Percentiles rank a stretch among this genome's conserved stretches.
Evolutionary conservation across 2,888 invertebrate genomes (phyloP).

Genomic region (Amblyjoppa proteus): DNA sequence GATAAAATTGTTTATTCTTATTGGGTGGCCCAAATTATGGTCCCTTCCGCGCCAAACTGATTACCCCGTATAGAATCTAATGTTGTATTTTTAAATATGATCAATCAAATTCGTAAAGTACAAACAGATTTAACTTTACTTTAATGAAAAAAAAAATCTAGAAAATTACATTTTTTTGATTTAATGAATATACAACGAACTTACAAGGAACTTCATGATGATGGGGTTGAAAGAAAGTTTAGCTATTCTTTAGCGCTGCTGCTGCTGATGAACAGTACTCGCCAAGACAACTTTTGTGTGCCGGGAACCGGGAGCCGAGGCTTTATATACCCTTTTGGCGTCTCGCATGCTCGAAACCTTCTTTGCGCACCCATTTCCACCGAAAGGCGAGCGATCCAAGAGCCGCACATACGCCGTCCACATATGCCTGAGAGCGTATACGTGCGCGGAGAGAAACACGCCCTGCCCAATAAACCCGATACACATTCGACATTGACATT

Average conservation of each 20-base stretch:
- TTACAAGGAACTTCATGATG: conserved; percentile 78
- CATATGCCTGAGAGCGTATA: conserved; percentile 47
- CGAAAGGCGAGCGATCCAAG: conserved; percentile 53
- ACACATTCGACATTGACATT: conserved; percentile 77
- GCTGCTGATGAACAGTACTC: conserved; percentile 77
- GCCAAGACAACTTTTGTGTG: conserved; percentile 76
- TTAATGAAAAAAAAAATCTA: not conserved
- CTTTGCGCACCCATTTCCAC: conserved; percentile 37
- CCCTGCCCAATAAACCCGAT: conserved; percentile 76
- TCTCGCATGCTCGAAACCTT: conserved; percentile 44
- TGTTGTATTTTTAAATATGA: too few species aligned
- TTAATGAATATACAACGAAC: conserved; percentile 55
- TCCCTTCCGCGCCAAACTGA: too few species aligned
- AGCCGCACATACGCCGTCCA: conserved; percentile 27
- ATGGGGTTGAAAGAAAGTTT: conserved; percentile 45
- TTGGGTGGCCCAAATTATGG: too few species aligned
- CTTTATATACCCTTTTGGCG: conserved; percentile 76
- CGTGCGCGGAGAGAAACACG: conserved; percentile 70
- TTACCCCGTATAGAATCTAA: too few species aligned
- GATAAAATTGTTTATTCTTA: too few species aligned
- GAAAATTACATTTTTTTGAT: not conserved
- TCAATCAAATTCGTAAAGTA: too few species aligned
- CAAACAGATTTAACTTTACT: not conserved
- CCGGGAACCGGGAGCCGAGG: conserved; percentile 58
- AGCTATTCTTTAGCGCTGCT: conserved; percentile 77